These are phyloP conservation scores for Oryzias dopingdopingensis DNA, from an alignment of 2,797 vertebrate species.

Conservation along the genomic window DNA sequence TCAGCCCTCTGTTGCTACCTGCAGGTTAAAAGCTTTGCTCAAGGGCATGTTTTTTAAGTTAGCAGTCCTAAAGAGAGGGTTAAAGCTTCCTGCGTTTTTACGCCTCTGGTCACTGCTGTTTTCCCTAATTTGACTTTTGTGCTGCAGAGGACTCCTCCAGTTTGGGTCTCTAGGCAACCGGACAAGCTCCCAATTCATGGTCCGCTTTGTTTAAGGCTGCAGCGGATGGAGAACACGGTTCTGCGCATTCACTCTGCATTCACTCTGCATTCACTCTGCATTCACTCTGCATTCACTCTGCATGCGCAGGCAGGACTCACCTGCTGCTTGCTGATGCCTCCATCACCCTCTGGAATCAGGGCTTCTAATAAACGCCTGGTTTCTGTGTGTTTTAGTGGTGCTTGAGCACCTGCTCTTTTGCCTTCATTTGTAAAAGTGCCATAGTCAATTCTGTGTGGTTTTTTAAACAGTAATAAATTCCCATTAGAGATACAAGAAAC, in stretches of 20 bases:
- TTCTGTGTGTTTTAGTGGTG: too few relatives aligned
- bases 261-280: constrained; percentile 35
- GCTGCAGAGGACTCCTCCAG: constrained; percentile 1
- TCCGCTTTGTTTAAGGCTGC: constrained; percentile 26
- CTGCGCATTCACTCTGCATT: constrained; percentile 10
- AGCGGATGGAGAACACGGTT: constrained; percentile 46
- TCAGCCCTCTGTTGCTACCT: constrained; percentile 6
- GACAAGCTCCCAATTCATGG: constrained; percentile 8
- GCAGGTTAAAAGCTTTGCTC: constrained; percentile 35
- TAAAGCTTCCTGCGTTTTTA: constrained; percentile 8
- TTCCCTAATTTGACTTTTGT: constrained; percentile 1
- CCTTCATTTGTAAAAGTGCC: too few relatives aligned
- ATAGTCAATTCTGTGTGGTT: too few relatives aligned
- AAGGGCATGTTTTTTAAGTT: constrained; percentile 18
- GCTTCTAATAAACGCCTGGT: not conserved
- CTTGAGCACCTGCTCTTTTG: too few relatives aligned
- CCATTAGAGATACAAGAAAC: too few relatives aligned
- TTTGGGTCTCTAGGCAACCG: constrained; percentile 1
- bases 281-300: constrained; percentile 42
- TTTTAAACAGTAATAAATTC: too few relatives aligned
- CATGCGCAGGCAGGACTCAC: constrained; percentile 52
- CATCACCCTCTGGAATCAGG: constrained; percentile 29
- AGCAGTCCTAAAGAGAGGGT: constrained; percentile 1
- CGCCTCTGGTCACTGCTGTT: not conserved
- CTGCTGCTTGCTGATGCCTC: constrained; percentile 53